Base-by-base conservation (phyloP, 2,113 vertebrate genomes). In the Pimephales promelas region DNA sequence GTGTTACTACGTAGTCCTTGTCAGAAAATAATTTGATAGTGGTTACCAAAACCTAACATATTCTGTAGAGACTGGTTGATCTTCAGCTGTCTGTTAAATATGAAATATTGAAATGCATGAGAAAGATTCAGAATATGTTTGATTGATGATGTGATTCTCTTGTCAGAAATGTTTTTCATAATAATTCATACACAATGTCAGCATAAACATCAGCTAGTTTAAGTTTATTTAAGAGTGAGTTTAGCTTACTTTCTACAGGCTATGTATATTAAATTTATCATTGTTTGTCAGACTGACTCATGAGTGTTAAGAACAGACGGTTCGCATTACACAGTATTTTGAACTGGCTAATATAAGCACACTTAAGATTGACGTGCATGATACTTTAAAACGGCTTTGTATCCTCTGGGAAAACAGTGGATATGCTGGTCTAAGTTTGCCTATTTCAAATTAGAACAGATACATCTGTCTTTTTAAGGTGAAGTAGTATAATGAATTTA, bases 311-410 rank as follows among this genome's bases (percentile, higher is more conserved):
- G 40, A 72, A 72, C 49, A 56, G 28, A 76, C 10, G 26, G 20
- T 76, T 56, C n/a, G 28, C 73, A 34, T 76, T 76, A 76, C 73
- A 36, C 73, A n/a, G 73, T 76, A 76, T 76, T 76, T 56, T n/a
- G 28, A 56, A 56, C 26, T 54, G 31, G 49, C 47, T 75, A 56
- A 75, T 75, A 34, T 75, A 56, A 26, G 26, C 73, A 36, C 28
- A 14, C 49, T 77, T 57, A 18, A 57, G 52, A 76, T 57, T 57
- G 57, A 31, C 74, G 40, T 72, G 40, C 31, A 24, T 40, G 22
- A 45, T 16, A 14, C 6, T 26, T 72, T 72, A 16, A 47, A 72
- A 47, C 16, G 31, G 52, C 76, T 79, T 43, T 79, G 36, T 79
- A 47, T 79, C 34, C 76, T 45, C 22, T 40, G 57, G 57, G 36